Conservation (phyloP, 2,797 vertebrate genomes). For the Phataginus tricuspis region DNA sequence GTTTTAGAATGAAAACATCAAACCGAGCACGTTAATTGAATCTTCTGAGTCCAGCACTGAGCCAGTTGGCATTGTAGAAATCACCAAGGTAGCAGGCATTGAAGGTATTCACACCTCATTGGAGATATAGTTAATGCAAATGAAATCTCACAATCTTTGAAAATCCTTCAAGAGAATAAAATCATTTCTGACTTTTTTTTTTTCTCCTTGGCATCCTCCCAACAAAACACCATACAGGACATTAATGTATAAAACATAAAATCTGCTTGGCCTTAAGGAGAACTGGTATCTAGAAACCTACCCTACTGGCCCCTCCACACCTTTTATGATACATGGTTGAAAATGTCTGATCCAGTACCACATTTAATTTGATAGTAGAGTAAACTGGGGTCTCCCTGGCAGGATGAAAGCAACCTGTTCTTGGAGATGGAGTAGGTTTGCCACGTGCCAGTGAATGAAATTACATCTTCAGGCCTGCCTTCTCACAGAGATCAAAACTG, state of each 20-base stretch:
- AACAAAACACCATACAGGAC: neutral
- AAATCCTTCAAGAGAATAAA: neutral
- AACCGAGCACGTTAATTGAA: neutral
- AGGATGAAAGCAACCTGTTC: neutral
- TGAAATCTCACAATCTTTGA: neutral
- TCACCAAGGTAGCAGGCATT: neutral
- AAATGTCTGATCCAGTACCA: neutral
- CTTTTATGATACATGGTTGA: neutral
- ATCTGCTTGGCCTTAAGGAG: neutral
- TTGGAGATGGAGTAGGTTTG: neutral
- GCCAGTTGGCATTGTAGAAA: neutral
- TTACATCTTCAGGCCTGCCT: neutral
- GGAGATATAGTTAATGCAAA: neutral
- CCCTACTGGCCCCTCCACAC: neutral
- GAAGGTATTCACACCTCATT: neutral
- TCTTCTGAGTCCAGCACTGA: neutral
- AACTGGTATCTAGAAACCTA: neutral
- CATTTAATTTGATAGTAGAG: neutral
- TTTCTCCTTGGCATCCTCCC: neutral
- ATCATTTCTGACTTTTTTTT: neutral
- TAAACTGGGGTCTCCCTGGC: neutral
- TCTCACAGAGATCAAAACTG: neutral
- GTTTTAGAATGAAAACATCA: neutral
- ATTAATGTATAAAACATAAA: neutral
- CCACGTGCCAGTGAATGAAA: neutral